Percentiles rank a stretch among this genome's conserved stretches.
These are phyloP conservation scores for Episyrphus balteatus DNA, from an alignment of 1,140 invertebrate species.

Conservation along the genomic window DNA sequence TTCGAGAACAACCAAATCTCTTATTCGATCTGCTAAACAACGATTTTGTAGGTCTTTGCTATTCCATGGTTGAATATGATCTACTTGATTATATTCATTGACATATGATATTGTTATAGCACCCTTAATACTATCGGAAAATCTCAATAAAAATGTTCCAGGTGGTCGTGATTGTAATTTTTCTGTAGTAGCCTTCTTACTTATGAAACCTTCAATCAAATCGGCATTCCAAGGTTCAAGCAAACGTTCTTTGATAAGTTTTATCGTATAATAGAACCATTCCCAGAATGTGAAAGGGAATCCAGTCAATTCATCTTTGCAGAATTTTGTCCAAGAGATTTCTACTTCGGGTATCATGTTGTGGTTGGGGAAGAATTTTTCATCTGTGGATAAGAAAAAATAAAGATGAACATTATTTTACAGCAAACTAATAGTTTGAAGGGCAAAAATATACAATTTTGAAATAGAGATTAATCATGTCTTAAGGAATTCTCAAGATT, in stretches of 20 bases:
- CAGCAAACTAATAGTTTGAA: too few relatives aligned
- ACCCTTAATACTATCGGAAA: constrained; percentile 64
- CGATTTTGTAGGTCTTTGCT: constrained; percentile 80
- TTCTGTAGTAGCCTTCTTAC: constrained; percentile 76
- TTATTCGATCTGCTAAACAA: constrained; percentile 72
- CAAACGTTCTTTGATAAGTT: constrained; percentile 81
- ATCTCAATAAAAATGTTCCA: constrained; percentile 87
- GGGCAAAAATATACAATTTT: too few relatives aligned
- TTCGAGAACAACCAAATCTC: constrained; percentile 47
- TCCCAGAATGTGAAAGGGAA: constrained; percentile 93
- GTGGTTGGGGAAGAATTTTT: constrained; percentile 17
- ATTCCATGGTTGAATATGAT: constrained; percentile 80
- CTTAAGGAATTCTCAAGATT: too few relatives aligned
- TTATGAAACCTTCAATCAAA: constrained; percentile 79
- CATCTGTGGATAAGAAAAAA: too few relatives aligned
- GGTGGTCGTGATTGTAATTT: constrained; percentile 58
- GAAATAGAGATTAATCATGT: too few relatives aligned
- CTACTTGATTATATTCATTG: constrained; percentile 39
- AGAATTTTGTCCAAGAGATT: constrained; percentile 79
- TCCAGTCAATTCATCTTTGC: constrained; percentile 78
- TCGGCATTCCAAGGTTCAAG: constrained; percentile 79
- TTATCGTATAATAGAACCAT: constrained; percentile 92
- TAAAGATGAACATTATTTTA: too few relatives aligned
- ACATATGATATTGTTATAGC: constrained; percentile 83
- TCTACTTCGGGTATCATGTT: constrained; percentile 16